Evolutionary conservation across 2,797 vertebrate species (phyloP), one percentile per base, ranked within the genome.

Genomic region (Microchirus variegatus): DNA sequence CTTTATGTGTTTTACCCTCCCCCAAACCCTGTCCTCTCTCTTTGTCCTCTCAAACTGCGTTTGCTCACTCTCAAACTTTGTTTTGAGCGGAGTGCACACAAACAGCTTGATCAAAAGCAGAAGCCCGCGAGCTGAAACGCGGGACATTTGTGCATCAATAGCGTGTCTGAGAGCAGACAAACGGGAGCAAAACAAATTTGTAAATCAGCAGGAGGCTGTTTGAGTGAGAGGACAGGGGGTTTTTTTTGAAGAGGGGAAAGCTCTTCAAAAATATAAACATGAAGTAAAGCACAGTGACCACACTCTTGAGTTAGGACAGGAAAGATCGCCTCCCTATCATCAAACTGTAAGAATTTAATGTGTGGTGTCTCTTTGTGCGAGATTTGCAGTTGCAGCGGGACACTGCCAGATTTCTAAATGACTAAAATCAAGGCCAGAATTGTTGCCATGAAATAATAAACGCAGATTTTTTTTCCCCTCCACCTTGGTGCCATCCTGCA

Each of bases 401-500:
- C 26, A 5, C 26, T 31, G 31, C 31, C 31, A 56, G 56, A 52
- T 53, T 76, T 46, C 45, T 1, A 16, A 22, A 40, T 49, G 37
- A 6, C 53, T 46, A 42, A 26, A 52, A 62, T 74, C 55, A 54
- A 68, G 26, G 45, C 26, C 18, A 1, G 42, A 57, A 50, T 56
- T 77, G 56, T 58, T 70, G 53, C 36, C 10, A 9, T 50, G 53
- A 69, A 70, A 59, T 68, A 77, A 77, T 66, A 70, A 70, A 63
- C 46, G 43, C 46, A 70, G 50, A 45, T 53, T 63, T 54, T 18
- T 14, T n/a, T n/a, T n/a, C n/a, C n/a, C 53, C 70, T 41, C 77
- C 77, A 80, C 75, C 72, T 78, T 38, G 17, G 31, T 67, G 57
- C 60, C 50, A 60, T 56, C 64, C 66, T 66, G 73, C 49, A 44